These are phyloP conservation scores for Gymnothorax reevesii DNA, from an alignment of 2,797 vertebrate genomes.

Conservation along the genomic window DNA sequence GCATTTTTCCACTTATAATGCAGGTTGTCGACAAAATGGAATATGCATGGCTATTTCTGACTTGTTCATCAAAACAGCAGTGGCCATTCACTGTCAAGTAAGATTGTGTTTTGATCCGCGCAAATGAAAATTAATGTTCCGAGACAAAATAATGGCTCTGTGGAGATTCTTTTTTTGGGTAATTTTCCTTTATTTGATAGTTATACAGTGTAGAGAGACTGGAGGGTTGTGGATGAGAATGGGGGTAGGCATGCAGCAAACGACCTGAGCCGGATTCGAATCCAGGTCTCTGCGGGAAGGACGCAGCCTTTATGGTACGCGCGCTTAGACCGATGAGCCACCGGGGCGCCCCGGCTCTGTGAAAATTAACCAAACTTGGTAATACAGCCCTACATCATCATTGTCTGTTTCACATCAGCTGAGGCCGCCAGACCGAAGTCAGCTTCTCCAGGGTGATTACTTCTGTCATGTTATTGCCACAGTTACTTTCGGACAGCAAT, in stretches of 20 bases:
- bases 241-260: no score
- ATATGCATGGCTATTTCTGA: not conserved
- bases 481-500: not conserved
- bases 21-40: not conserved
- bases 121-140: not conserved
- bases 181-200: no score
- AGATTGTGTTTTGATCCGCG: not conserved
- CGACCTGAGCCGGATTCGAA: no score
- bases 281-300: no score
- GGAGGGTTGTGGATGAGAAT: no score
- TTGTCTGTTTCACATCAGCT: slow-evolving; percentile 21
- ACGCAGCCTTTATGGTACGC: no score
- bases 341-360: no score
- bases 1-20: not conserved
- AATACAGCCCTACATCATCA: not conserved
- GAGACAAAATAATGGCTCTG: not conserved
- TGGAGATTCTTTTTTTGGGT: no score
- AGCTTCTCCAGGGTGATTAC: slow-evolving; percentile 2
- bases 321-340: no score
- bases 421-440: not conserved
- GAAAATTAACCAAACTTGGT: not conserved
- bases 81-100: no score
- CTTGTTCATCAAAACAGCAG: not conserved
- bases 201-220: no score
- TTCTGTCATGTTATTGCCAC: not conserved